Evolutionary conservation across 2,113 vertebrate species (phyloP), one percentile per base, ranked within the genome.

Genomic region (Vidua macroura): DNA sequence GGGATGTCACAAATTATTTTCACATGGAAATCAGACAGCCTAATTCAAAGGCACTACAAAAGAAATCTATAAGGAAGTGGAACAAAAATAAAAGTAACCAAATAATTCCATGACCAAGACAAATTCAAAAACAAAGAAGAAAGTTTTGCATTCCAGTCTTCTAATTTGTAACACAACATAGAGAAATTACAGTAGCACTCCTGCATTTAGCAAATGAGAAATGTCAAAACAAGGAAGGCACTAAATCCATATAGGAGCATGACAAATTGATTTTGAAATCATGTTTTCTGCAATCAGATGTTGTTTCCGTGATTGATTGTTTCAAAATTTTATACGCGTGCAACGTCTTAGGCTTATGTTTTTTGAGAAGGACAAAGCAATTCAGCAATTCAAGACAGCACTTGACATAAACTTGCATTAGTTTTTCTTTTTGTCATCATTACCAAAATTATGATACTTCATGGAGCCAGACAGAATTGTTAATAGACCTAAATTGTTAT

Each of bases 231-330:
- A 86, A 88, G 67, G 56, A 93, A 91, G 67, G 69, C 87, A 92
- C 28, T 70, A 96, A 96, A 96, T 96, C 76, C 56, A 72, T 95
- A 87, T 13, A 86, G 27, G 13, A 96, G 11, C n/a, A 94, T 81
- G 80, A 94, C 20, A 94, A 92, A 96, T 90, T 13, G 21, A 93
- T 95, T 94, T 93, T 84, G 72, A 95, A 97, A 95, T 93, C 28
- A 78, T 67, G 27, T 93, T 95, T 97, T 96, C 83, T 91, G 39
- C 91, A 93, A 91, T 95, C 72, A 88, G 81, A 67, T 95, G 37
- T 24, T 93, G 46, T 86, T 94, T 91, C 53, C 4, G 0, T 90
- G 81, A 96, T 70, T 81, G 91, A 93, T 93, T 91, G n/a, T 86
- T 92, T 87, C 49, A 86, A 92, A 83, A 84, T 89, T 95, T 95